Conservation (phyloP, 2,113 vertebrate species). For the Passer domesticus region DNA sequence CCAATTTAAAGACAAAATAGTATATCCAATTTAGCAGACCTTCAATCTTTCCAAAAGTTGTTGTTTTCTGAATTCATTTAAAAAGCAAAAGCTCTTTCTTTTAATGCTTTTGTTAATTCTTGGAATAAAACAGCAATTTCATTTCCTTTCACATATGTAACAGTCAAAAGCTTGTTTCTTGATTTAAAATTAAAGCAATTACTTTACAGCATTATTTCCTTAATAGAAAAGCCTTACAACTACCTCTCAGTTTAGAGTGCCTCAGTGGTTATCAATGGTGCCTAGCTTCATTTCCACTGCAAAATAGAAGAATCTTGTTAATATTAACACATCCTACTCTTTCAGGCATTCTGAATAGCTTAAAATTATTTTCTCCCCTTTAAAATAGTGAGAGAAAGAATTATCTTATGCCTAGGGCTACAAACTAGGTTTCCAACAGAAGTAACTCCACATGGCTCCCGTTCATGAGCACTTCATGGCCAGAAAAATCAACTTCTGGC, state of each 20-base stretch:
- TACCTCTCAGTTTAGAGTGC: slow-evolving; percentile 23
- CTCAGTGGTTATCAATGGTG: slow-evolving; percentile 7
- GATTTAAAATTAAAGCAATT: slow-evolving; percentile 60
- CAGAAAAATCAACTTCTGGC: not conserved
- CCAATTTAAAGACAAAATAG: not conserved
- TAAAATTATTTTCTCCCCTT: not conserved
- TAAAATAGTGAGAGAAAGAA: not conserved
- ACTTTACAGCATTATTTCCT: slow-evolving; percentile 46
- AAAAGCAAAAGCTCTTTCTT: slow-evolving; percentile 8
- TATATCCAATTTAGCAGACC: not conserved
- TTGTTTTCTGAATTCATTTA: slow-evolving; percentile 30
- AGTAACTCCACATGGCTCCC: not conserved
- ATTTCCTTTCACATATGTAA: slow-evolving; percentile 20
- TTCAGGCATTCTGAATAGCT: not conserved
- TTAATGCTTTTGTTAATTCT: slow-evolving; percentile 19
- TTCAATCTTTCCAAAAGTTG: not conserved
- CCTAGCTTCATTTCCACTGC: slow-evolving; percentile 23
- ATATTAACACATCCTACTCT: slow-evolving; percentile 11
- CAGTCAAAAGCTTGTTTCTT: slow-evolving; percentile 39
- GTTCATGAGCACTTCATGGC: not conserved
- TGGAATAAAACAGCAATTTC: not conserved
- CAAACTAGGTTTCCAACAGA: not conserved
- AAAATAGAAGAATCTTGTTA: slow-evolving; percentile 28
- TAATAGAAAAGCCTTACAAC: slow-evolving; percentile 45
- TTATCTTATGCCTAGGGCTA: not conserved